Conservation (phyloP, 1,140 invertebrate genomes). For the Pogonomyrmex californicus region DNA sequence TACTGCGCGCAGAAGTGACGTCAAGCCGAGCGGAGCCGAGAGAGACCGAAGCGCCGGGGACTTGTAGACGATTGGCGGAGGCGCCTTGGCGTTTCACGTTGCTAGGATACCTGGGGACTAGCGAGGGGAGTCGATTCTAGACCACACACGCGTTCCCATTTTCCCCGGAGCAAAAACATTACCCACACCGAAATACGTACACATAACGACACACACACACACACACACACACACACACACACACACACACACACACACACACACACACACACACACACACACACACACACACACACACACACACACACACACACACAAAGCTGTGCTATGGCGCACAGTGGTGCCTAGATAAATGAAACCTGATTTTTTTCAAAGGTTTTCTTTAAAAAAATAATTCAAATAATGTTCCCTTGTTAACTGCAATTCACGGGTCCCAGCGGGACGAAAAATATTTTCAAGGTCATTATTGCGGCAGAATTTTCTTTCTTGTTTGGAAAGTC, state of each 20-base stretch:
- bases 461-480: background rate
- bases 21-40: conserved; percentile 81
- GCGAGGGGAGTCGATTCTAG: conserved; percentile 78
- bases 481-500: background rate
- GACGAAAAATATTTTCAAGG: background rate
- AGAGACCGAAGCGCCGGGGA: conserved; percentile 73
- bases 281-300: too few relatives aligned
- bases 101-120: conserved; percentile 82
- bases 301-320: conserved; percentile 55
- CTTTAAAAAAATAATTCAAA: conserved; percentile 1
- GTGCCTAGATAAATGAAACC: conserved; percentile 15
- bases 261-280: too few relatives aligned
- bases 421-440: background rate
- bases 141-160: conserved; percentile 86
- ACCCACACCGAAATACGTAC: conserved; percentile 78
- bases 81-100: conserved; percentile 82
- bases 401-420: background rate
- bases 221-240: too few relatives aligned
- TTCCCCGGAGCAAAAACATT: conserved; percentile 86
- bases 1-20: conserved; percentile 79
- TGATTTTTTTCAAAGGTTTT: conserved; percentile 4
- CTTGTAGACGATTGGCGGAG: conserved; percentile 79
- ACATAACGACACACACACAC: too few relatives aligned
- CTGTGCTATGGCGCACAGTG: conserved; percentile 27
- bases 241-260: too few relatives aligned